Conservation (phyloP, 2,888 invertebrate species). For the Synergus itoensis region DNA sequence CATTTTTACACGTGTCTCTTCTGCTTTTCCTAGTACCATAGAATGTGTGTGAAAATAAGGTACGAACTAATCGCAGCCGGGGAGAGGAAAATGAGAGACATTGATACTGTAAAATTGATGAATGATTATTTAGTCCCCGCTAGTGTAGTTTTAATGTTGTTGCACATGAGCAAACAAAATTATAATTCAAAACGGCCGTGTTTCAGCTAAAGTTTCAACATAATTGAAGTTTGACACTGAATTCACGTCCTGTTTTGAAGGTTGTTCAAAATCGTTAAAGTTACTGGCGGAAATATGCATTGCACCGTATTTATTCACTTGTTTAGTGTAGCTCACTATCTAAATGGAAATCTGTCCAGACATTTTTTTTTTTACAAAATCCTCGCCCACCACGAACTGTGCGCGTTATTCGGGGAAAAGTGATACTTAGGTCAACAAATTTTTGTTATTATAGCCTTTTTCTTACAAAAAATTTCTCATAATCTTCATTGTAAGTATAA, state of each 20-base stretch:
- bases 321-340: constrained; percentile 5
- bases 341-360: neutral
- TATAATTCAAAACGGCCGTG: neutral
- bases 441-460: constrained; percentile 26
- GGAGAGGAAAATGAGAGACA: constrained; percentile 18
- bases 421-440: constrained; percentile 43
- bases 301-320: constrained; percentile 29
- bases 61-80: neutral
- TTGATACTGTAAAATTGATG: constrained; percentile 26
- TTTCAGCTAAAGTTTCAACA: neutral
- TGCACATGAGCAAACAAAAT: constrained; percentile 39
- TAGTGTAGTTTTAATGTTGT: constrained; percentile 14
- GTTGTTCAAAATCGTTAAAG: constrained; percentile 7
- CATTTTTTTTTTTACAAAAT: constrained; percentile 28
- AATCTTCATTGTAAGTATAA: constrained; percentile 14
- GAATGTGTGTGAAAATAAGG: constrained; percentile 13
- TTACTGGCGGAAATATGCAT: neutral
- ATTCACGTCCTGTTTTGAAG: neutral
- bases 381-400: constrained; percentile 7
- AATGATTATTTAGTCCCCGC: constrained; percentile 21
- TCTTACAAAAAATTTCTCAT: neutral
- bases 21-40: constrained; percentile 40
- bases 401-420: constrained; percentile 2
- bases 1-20: constrained; percentile 31
- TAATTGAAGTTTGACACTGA: neutral